Evolutionary conservation across 2,113 vertebrate species (phyloP).

Genomic region (Orthonyx spaldingii): DNA sequence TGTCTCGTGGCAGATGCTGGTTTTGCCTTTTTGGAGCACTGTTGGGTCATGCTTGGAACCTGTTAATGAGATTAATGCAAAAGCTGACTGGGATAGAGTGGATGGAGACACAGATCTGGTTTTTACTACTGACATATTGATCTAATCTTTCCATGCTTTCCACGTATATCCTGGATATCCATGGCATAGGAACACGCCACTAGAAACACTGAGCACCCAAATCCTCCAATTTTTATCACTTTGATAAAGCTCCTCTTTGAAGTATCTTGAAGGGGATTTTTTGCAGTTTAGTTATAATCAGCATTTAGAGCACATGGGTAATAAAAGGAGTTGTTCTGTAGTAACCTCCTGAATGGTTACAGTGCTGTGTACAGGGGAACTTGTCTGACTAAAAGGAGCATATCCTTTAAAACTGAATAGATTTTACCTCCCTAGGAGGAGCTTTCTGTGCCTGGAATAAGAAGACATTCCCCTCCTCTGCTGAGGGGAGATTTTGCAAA

Average conservation of each 20-base stretch:
- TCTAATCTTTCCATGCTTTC: not conserved
- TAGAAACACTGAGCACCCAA: not conserved
- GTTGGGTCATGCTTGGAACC: not conserved
- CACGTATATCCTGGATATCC: not conserved
- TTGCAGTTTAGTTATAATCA: not conserved
- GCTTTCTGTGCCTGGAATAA: not conserved
- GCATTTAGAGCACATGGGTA: not conserved
- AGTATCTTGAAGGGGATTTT: not conserved
- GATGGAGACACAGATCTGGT: not conserved
- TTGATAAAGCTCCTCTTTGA: not conserved
- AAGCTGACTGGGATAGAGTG: not conserved
- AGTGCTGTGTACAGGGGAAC: not conserved
- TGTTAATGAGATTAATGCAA: not conserved
- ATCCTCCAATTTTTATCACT: not conserved
- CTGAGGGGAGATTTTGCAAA: not conserved
- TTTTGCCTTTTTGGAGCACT: not conserved
- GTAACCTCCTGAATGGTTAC: not conserved
- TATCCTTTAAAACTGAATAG: not conserved
- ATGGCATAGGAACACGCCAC: not conserved
- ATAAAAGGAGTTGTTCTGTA: not conserved
- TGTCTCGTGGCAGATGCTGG: not conserved
- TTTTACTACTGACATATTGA: not conserved
- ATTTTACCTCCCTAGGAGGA: not conserved
- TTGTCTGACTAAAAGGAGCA: not conserved
- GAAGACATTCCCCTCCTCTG: not conserved